Conservation (phyloP, 2,113 vertebrate species). For the Pitta sordida region DNA sequence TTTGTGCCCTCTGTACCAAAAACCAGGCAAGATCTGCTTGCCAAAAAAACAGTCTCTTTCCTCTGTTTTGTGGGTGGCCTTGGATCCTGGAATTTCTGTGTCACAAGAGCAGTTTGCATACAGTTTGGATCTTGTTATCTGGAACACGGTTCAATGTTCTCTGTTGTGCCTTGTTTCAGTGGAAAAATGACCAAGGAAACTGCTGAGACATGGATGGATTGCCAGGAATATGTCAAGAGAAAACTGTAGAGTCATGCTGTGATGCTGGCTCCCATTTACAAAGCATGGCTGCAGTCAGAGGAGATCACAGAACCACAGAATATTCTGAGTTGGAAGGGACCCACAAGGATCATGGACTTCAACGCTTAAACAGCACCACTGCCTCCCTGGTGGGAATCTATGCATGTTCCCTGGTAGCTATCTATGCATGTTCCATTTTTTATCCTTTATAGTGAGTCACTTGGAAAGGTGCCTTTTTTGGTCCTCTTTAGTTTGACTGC, state of each 20-base stretch:
- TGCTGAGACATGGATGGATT: background rate
- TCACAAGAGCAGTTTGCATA: background rate
- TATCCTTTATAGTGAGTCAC: background rate
- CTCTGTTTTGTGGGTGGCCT: background rate
- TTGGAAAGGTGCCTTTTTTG: slow-evolving; percentile 18
- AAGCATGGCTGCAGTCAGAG: background rate
- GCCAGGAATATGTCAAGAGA: slow-evolving; percentile 20
- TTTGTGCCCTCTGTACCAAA: background rate
- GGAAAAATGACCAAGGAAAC: slow-evolving; percentile 12
- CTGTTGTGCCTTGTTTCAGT: background rate
- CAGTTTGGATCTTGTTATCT: background rate
- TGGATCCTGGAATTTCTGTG: background rate
- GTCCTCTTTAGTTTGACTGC: background rate
- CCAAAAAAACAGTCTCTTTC: background rate
- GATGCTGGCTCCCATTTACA: slow-evolving; percentile 22
- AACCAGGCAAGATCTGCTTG: background rate
- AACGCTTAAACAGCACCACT: too few species aligned
- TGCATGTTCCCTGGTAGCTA: too few species aligned
- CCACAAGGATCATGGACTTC: too few species aligned
- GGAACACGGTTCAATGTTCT: background rate
- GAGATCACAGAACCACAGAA: too few species aligned
- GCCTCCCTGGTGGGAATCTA: too few species aligned
- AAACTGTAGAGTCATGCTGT: slow-evolving; percentile 6
- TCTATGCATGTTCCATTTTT: slow-evolving; percentile 21
- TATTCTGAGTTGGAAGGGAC: too few species aligned